phyloP scores from a whole-genome alignment of 2,888 invertebrate genomes.

The Pachliopta kotzebuea region DNA sequence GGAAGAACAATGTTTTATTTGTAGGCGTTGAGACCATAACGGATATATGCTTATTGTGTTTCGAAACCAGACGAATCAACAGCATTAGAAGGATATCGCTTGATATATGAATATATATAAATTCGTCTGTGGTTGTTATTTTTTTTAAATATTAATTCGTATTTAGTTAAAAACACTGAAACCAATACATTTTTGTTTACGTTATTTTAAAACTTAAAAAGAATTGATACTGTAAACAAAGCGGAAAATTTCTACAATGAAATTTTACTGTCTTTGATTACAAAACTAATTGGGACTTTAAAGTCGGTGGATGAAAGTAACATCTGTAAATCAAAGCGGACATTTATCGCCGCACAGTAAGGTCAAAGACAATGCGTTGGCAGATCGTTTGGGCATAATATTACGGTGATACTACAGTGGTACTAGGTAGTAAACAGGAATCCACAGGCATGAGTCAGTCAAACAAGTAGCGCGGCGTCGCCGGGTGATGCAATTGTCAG shows the following conservation, averaged over 20 bases:
- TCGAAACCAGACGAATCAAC: constrained; percentile 27
- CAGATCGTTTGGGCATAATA: constrained; percentile 74
- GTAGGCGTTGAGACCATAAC: constrained; percentile 22
- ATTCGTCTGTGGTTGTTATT: constrained; percentile 16
- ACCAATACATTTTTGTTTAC: no score
- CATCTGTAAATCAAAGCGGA: constrained; percentile 61
- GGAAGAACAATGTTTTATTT: constrained; percentile 29
- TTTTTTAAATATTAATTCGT: no score
- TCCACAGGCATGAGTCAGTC: constrained; percentile 72
- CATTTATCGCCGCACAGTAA: constrained; percentile 68
- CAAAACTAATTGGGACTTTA: constrained; percentile 1
- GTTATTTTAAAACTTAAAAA: no score
- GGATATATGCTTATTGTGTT: constrained; percentile 21
- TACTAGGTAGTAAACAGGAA: constrained; percentile 58
- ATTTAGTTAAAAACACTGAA: no score
- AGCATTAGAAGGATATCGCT: constrained; percentile 21
- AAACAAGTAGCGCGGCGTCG: constrained; percentile 48
- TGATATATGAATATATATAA: constrained; percentile 21
- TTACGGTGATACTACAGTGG: constrained; percentile 57
- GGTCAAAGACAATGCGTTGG: constrained; percentile 77
- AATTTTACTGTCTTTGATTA: not conserved
- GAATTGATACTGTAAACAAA: no score
- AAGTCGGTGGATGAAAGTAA: constrained; percentile 45
- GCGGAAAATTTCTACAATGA: not conserved
- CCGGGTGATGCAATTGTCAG: constrained; percentile 41